Evolutionary conservation across 1,140 invertebrate species (phyloP).

Genomic region (Sitodiplosis mosellana): DNA sequence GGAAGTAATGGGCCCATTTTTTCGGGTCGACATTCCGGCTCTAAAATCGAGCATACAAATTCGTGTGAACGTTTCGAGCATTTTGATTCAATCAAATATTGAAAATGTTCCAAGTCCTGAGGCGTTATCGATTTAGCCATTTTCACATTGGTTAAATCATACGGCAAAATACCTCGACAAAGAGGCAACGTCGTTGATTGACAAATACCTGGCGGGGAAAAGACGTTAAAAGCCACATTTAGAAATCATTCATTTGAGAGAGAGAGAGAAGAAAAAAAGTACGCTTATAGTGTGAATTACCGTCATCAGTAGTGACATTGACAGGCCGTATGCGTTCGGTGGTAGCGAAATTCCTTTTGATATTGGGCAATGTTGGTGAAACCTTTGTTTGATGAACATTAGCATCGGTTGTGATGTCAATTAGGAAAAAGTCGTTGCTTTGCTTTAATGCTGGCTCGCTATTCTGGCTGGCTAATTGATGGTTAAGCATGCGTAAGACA

Average conservation of each 20-base stretch:
- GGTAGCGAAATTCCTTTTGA: constrained; percentile 13
- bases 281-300: constrained; percentile 4
- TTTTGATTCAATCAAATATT: constrained; percentile 33
- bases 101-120: constrained; percentile 13
- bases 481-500: constrained; percentile 18
- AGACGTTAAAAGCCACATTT: no score
- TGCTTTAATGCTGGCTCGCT: background rate
- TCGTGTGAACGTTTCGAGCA: constrained; percentile 39
- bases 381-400: constrained; percentile 31
- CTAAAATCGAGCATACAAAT: constrained; percentile 40
- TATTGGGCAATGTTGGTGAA: constrained; percentile 34
- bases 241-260: background rate
- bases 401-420: constrained; percentile 24
- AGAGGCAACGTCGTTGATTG: constrained; percentile 20
- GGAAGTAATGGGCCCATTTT: constrained; percentile 35
- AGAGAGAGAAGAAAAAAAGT: background rate
- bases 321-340: constrained; percentile 15
- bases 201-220: constrained; percentile 11
- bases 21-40: constrained; percentile 40
- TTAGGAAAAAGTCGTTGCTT: background rate
- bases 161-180: constrained; percentile 40
- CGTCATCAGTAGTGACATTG: constrained; percentile 10
- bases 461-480: constrained; percentile 4
- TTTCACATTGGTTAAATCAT: constrained; percentile 34
- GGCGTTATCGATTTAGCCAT: constrained; percentile 8